Percentiles rank a stretch among this genome's conserved stretches.
Conservation (phyloP, 1,140 invertebrate species). For the Zaprionus gabonicus region DNA sequence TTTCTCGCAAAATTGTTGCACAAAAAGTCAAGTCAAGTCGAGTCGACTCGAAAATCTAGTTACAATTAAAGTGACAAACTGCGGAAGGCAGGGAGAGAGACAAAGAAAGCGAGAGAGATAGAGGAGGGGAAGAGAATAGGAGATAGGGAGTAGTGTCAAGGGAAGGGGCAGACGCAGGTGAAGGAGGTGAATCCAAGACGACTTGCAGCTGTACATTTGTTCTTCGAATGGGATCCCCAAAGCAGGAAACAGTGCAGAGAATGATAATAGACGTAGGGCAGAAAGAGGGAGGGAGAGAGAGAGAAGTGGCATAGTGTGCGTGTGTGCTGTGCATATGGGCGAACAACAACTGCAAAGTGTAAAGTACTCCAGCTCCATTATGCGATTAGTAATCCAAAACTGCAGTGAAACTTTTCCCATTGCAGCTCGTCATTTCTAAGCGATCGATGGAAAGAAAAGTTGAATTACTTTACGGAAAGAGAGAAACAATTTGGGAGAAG, state of each 20-base stretch:
- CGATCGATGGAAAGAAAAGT: background rate
- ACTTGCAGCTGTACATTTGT: conserved; percentile 21
- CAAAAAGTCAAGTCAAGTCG: conserved; percentile 31
- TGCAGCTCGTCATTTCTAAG: background rate
- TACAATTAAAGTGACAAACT: conserved; percentile 65
- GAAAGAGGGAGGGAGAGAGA: background rate
- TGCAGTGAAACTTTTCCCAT: background rate
- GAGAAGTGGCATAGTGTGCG: background rate
- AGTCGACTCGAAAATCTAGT: conserved; percentile 60
- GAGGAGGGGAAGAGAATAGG: background rate
- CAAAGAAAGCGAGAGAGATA: background rate
- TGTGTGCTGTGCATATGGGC: conserved; percentile 3
- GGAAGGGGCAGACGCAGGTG: background rate
- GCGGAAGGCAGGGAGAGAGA: background rate
- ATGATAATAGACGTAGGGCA: background rate
- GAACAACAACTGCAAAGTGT: background rate
- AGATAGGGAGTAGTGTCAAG: background rate
- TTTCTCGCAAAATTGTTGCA: conserved; percentile 21
- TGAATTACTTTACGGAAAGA: background rate
- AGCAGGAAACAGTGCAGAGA: background rate
- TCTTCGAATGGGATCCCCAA: background rate
- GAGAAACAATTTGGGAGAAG: background rate
- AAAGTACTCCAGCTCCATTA: background rate
- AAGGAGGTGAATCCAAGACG: conserved; percentile 9
- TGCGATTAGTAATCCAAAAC: conserved; percentile 5